Conservation (phyloP, 2,113 vertebrate genomes). For the Leucoraja erinaceus region DNA sequence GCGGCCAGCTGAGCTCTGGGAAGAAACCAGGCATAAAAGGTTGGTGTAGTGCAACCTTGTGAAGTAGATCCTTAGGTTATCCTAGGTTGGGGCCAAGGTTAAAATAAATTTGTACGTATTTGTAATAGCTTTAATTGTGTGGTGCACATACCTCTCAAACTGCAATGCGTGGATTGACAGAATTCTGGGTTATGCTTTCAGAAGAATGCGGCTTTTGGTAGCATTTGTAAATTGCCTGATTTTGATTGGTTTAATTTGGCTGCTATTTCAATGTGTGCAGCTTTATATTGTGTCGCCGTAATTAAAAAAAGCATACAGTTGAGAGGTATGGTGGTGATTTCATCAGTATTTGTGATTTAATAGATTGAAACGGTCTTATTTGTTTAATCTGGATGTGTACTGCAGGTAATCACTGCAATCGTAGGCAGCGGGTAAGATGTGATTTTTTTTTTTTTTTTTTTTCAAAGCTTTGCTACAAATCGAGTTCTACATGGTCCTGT, state of each 20-base stretch:
- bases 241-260: not conserved
- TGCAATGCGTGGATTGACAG: not conserved
- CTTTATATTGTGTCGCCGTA: not conserved
- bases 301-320: not conserved
- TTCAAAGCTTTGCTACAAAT: not conserved
- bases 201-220: not conserved
- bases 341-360: not conserved
- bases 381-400: not conserved
- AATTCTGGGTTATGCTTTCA: not conserved
- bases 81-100: not conserved
- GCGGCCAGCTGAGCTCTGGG: conserved; percentile 36
- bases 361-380: not conserved
- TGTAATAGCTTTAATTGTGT: not conserved
- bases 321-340: conserved; percentile 28
- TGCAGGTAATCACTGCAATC: not conserved
- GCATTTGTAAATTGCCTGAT: not conserved
- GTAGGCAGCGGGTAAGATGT: not conserved
- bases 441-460: not conserved
- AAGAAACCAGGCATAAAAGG: conserved; percentile 36
- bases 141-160: conserved; percentile 25
- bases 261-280: not conserved
- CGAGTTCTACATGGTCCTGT: not conserved
- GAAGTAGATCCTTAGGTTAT: conserved; percentile 25
- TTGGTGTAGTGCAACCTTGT: conserved; percentile 37
- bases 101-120: not conserved